phyloP scores from a whole-genome alignment of 2,113 vertebrate species.

The Arvicanthis niloticus region DNA sequence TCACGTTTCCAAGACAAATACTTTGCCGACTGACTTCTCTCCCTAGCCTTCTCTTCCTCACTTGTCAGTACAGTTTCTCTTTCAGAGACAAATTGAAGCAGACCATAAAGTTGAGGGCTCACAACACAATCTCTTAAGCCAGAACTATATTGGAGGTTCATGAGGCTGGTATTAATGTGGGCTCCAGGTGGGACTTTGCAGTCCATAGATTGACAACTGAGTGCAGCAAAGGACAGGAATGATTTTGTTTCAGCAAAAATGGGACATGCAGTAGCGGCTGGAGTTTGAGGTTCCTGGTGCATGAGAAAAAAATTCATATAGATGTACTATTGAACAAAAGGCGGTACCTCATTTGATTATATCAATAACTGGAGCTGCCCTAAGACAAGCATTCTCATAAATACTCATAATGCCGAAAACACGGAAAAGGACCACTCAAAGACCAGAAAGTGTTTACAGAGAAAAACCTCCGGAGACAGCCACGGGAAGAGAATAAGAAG shows the following conservation, averaged over 20 bases:
- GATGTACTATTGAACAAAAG: background rate
- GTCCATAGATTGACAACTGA: background rate
- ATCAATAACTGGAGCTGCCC: no score
- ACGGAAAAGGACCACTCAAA: background rate
- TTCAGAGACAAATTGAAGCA: background rate
- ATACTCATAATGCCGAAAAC: background rate
- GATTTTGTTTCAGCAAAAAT: background rate
- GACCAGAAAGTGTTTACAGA: background rate
- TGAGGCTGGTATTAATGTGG: background rate
- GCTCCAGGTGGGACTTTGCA: background rate
- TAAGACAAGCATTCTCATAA: background rate
- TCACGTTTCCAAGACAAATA: background rate
- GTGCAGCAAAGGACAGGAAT: background rate
- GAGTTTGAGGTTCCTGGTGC: background rate
- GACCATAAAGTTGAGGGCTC: accelerated
- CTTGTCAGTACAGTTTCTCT: background rate
- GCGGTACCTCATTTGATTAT: background rate
- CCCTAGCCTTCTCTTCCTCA: background rate
- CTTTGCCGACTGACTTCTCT: background rate
- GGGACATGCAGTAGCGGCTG: background rate
- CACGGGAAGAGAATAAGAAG: background rate
- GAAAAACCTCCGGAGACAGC: background rate
- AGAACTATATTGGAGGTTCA: background rate
- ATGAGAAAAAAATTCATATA: no score
- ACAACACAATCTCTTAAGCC: background rate